Conservation (phyloP, 2,888 invertebrate species). For the Aradus depressus region DNA sequence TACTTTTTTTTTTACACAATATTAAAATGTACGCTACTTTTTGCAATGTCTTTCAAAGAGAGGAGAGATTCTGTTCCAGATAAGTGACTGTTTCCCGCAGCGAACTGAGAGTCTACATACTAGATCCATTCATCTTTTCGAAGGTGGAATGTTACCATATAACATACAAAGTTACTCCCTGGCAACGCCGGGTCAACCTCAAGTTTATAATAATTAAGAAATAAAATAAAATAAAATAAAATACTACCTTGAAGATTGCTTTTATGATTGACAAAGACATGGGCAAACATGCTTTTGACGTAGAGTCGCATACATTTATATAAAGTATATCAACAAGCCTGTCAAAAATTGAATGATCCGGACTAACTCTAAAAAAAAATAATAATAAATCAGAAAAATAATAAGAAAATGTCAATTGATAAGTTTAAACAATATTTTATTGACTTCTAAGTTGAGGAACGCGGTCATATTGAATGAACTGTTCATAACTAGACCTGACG, state of each 20-base stretch:
- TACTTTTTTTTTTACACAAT: too few relatives aligned
- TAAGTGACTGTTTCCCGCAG: too few relatives aligned
- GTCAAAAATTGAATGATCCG: constrained; percentile 46
- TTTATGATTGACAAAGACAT: constrained; percentile 48
- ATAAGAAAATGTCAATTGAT: not conserved
- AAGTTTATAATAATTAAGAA: not conserved
- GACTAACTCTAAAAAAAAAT: constrained; percentile 36
- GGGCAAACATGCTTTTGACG: constrained; percentile 44
- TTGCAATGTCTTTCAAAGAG: too few relatives aligned
- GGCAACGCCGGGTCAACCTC: not conserved
- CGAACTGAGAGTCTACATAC: too few relatives aligned
- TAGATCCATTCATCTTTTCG: too few relatives aligned
- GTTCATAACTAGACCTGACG: too few relatives aligned
- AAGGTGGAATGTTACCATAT: too few relatives aligned
- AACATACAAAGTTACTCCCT: too few relatives aligned
- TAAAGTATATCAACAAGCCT: constrained; percentile 41
- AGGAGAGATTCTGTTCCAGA: too few relatives aligned
- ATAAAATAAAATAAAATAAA: constrained; percentile 8
- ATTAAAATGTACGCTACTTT: too few relatives aligned
- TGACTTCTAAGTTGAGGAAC: too few relatives aligned
- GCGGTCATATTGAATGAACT: too few relatives aligned
- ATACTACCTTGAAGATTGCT: constrained; percentile 40
- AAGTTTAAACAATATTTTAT: not conserved
- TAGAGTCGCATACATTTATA: constrained; percentile 38
- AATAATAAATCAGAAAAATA: not conserved